phyloP scores from a whole-genome alignment of 2,113 vertebrate species.

The Todiramphus chloris region DNA sequence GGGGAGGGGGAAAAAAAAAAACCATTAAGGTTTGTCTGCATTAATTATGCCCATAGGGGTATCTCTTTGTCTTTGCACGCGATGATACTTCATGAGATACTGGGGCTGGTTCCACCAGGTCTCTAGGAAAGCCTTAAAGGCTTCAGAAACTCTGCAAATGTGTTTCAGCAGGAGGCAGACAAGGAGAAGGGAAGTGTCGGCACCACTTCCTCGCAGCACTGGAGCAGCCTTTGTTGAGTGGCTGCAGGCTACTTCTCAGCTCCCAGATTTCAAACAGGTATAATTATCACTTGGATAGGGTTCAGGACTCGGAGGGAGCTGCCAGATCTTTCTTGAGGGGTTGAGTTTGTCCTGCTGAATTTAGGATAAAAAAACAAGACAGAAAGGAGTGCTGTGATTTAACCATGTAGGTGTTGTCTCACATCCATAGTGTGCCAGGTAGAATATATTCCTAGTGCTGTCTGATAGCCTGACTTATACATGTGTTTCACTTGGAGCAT shows the following conservation, averaged over 20 bases:
- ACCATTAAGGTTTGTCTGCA: constrained; percentile 2
- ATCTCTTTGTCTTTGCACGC: constrained; percentile 29
- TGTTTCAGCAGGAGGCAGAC: constrained; percentile 29
- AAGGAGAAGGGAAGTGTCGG: constrained; percentile 33
- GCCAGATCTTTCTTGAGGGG: constrained; percentile 56
- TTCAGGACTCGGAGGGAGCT: constrained; percentile 57
- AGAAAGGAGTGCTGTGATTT: neutral
- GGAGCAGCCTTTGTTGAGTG: constrained; percentile 47
- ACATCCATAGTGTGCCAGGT: neutral
- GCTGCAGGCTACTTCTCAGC: constrained; percentile 53
- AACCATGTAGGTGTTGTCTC: neutral
- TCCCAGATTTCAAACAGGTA: constrained; percentile 51
- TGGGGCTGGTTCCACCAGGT: constrained; percentile 20
- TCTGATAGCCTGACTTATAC: neutral
- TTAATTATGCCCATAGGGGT: neutral
- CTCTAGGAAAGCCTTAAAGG: constrained; percentile 47
- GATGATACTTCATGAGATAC: constrained; percentile 20
- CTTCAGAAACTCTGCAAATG: constrained; percentile 29
- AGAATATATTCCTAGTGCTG: neutral
- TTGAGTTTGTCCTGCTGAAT: constrained; percentile 1
- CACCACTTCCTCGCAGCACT: neutral
- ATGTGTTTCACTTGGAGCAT: neutral
- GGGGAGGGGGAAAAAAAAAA: neutral
- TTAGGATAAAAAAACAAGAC: neutral
- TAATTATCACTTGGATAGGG: constrained; percentile 67